These are phyloP conservation scores for Limosa lapponica DNA, from an alignment of 2,797 vertebrate genomes.

Conservation along the genomic window DNA sequence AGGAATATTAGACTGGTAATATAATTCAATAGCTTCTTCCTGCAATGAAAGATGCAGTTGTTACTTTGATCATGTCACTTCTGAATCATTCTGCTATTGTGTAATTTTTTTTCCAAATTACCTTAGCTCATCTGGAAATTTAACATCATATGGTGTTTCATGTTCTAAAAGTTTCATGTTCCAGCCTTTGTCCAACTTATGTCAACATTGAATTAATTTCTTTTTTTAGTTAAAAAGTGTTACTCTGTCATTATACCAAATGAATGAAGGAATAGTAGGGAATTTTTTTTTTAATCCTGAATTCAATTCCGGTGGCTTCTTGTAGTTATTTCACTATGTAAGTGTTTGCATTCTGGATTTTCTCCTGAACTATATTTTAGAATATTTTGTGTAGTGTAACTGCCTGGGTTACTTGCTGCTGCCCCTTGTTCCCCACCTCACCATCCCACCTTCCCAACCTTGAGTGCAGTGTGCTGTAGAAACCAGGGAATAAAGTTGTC, in stretches of 20 bases:
- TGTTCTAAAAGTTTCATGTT: background rate
- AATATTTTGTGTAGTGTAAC: background rate
- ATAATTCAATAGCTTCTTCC: rapidly evolving
- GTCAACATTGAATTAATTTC: background rate
- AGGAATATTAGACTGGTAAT: background rate
- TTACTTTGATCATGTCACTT: background rate
- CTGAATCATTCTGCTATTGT: background rate
- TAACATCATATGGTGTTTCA: background rate
- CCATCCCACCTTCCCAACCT: background rate
- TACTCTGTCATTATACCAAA: background rate
- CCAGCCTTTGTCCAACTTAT: background rate
- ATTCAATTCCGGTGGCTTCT: background rate
- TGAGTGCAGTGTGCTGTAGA: background rate
- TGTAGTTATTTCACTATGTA: background rate
- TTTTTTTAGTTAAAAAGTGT: background rate
- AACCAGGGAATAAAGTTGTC: background rate
- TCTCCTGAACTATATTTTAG: background rate
- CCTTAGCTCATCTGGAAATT: background rate
- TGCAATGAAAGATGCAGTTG: background rate
- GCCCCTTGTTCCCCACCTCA: background rate
- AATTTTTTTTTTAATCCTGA: background rate
- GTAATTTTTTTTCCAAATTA: background rate
- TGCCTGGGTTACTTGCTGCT: background rate
- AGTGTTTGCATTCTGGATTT: background rate
- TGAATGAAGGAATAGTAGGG: background rate